Conservation (phyloP, 2,888 invertebrate species). For the Drosophila pseudotalamancana region DNA sequence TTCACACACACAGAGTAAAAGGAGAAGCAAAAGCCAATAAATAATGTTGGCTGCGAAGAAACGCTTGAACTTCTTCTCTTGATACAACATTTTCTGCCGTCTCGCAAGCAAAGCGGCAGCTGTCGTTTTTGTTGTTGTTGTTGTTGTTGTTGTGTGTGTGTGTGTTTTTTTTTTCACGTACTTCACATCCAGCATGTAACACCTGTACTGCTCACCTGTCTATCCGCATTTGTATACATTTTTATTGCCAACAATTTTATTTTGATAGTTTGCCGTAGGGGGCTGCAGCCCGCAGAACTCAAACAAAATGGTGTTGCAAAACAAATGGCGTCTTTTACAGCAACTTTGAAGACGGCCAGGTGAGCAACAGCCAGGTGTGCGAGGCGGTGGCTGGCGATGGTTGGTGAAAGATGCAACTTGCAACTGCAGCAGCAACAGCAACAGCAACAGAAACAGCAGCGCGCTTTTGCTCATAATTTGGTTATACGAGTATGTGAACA, state of each 20-base stretch:
- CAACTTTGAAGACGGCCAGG: slow-evolving; percentile 12
- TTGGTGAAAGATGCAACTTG: neutral
- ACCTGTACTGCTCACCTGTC: slow-evolving; percentile 52
- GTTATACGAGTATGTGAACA: slow-evolving; percentile 47
- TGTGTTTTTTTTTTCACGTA: too few species aligned
- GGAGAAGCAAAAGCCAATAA: slow-evolving; percentile 69
- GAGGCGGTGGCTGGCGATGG: neutral
- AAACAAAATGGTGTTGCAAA: slow-evolving; percentile 78
- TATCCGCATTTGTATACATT: slow-evolving; percentile 72
- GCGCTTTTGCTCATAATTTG: slow-evolving; percentile 67
- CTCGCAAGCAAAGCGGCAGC: neutral
- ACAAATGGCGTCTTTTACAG: slow-evolving; percentile 75
- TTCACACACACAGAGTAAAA: slow-evolving; percentile 53
- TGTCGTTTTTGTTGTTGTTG: too few species aligned
- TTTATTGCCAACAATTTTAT: slow-evolving; percentile 75
- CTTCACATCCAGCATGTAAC: neutral
- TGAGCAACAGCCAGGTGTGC: neutral
- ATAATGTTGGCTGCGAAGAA: slow-evolving; percentile 60
- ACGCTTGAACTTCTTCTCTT: slow-evolving; percentile 38
- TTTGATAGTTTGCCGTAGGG: slow-evolving; percentile 62
- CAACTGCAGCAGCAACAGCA: neutral
- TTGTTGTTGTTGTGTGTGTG: too few species aligned
- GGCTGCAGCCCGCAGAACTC: slow-evolving; percentile 54
- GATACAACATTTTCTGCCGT: slow-evolving; percentile 27
- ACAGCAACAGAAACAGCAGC: too few species aligned